A percentile compares a stretch with the other conserved stretches of the same genome.
These are phyloP conservation scores for Sinocyclocheilus anophthalmus DNA, from an alignment of 2,113 vertebrate genomes.

Conservation along the genomic window DNA sequence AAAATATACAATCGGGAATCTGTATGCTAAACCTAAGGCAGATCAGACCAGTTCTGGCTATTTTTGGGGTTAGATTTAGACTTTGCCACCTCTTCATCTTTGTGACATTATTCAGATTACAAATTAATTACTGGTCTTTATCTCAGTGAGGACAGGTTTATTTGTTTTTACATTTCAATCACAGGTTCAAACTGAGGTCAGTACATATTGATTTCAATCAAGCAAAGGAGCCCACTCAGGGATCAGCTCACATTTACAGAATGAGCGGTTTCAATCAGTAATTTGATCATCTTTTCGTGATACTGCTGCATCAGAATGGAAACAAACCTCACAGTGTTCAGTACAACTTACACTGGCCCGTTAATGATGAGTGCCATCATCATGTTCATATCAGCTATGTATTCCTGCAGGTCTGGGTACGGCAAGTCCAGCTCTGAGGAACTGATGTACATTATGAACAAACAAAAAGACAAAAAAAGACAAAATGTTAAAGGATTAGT, in stretches of 20 bases:
- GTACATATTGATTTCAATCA: not conserved
- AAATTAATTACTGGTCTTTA: not conserved
- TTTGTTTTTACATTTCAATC: not conserved
- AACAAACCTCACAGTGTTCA: not conserved
- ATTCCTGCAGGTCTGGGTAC: constrained; percentile 91
- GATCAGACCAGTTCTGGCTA: not conserved
- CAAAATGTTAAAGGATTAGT: no score
- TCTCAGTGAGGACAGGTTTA: not conserved
- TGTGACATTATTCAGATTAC: not conserved
- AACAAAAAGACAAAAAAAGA: no score
- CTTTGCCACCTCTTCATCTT: no score
- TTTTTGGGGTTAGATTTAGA: not conserved
- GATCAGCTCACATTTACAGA: not conserved
- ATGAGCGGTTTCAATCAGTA: not conserved
- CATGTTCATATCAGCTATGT: constrained; percentile 93
- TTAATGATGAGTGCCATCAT: constrained; percentile 98
- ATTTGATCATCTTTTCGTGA: no score
- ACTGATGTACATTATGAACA: constrained; percentile 64
- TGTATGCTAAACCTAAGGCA: not conserved
- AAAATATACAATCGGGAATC: not conserved
- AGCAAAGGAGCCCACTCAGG: not conserved
- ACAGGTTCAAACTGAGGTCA: not conserved
- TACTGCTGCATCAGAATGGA: not conserved
- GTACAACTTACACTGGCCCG: constrained; percentile 89
- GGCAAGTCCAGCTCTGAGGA: constrained; percentile 87